Evolutionary conservation across 2,797 vertebrate species (phyloP).

Genomic region (Ceyx erithaca): DNA sequence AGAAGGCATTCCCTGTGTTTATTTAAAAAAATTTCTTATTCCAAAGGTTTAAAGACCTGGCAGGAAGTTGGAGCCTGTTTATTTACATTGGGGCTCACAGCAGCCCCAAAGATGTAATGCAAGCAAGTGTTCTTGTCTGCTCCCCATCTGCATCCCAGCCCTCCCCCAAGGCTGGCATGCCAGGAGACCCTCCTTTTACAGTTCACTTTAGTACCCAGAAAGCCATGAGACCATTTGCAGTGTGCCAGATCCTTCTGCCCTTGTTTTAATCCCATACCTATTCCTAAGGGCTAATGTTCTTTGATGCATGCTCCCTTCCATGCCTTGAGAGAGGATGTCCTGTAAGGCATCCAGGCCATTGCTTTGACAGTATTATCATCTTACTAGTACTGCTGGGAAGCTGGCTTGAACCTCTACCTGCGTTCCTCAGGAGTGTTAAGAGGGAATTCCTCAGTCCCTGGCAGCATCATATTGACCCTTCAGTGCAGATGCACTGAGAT

Average conservation of each 20-base stretch:
- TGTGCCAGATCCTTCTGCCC: neutral
- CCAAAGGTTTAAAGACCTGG: constrained; percentile 3
- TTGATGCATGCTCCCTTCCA: neutral
- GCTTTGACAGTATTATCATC: neutral
- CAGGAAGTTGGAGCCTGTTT: constrained; percentile 17
- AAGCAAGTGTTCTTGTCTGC: neutral
- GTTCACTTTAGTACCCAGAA: neutral
- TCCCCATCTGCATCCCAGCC: neutral
- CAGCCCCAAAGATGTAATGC: neutral
- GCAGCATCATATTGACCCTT: neutral
- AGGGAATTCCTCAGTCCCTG: neutral
- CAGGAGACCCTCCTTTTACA: neutral
- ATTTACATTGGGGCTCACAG: neutral
- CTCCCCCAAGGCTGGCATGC: neutral
- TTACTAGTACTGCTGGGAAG: neutral
- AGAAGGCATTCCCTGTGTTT: constrained; percentile 20
- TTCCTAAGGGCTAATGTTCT: neutral
- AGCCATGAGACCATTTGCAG: neutral
- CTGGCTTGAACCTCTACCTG: neutral
- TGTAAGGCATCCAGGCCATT: neutral
- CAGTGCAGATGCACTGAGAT: neutral
- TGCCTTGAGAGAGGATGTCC: neutral
- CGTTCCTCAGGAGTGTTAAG: neutral
- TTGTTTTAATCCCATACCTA: neutral
- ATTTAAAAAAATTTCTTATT: neutral